Evolutionary conservation across 2,113 vertebrate genomes (phyloP).

Genomic region (Cheilinus undulatus): DNA sequence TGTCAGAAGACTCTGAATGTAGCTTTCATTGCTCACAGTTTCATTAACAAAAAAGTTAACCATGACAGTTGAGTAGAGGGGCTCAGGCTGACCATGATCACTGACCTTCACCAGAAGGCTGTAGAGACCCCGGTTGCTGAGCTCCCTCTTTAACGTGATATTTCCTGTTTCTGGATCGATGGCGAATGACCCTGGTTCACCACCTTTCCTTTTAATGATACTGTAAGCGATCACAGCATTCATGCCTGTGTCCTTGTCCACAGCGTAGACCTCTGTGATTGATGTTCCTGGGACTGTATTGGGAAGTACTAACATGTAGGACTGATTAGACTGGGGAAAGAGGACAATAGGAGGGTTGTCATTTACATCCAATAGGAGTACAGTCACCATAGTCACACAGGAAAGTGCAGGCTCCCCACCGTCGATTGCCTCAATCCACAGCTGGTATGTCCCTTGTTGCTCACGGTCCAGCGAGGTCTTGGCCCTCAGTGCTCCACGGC

Average conservation of each 20-base stretch:
- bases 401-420: constrained; percentile 94
- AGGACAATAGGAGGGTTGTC: constrained; percentile 97
- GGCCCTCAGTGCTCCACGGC: constrained; percentile 92
- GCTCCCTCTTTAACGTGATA: constrained; percentile 93
- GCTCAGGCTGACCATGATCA: constrained; percentile 96
- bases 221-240: constrained; percentile 98
- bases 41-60: constrained; percentile 99
- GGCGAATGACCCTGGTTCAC: constrained; percentile 91
- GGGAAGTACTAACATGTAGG: constrained; percentile 94
- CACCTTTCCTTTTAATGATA: constrained; percentile 95
- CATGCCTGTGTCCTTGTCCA: constrained; percentile 98
- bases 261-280: constrained; percentile 97
- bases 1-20: constrained; percentile 92
- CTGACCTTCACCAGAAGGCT: constrained; percentile 96
- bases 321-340: constrained; percentile 98
- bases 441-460: constrained; percentile 93
- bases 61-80: constrained; percentile 93
- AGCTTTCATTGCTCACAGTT: constrained; percentile 96
- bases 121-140: constrained; percentile 94
- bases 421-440: constrained; percentile 95
- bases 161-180: constrained; percentile 97
- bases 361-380: constrained; percentile 96
- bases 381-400: constrained; percentile 94
- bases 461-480: constrained; percentile 95
- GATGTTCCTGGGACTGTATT: constrained; percentile 95